Evolutionary conservation across 92 coral and sea anemone species (phyloP).

Genomic region (Montipora capitata): DNA sequence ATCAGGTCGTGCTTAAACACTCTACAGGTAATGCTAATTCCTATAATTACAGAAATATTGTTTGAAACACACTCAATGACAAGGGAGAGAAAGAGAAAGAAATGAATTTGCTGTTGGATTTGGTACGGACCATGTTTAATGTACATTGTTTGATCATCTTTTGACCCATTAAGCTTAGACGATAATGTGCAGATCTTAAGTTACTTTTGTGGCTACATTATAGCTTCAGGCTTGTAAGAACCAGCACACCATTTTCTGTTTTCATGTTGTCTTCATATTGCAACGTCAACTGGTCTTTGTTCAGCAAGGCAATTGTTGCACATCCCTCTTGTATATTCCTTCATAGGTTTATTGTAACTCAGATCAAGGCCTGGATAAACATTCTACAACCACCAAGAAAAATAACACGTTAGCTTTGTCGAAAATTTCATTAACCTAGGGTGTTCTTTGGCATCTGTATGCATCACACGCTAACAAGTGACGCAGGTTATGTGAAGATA

Average conservation of each 20-base stretch:
- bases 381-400: constrained; percentile 65
- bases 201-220: constrained; percentile 26
- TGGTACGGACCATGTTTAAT: constrained; percentile 73
- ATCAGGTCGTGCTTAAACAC: constrained; percentile 97
- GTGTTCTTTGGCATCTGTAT: constrained; percentile 62
- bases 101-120: background rate
- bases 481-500: constrained; percentile 53
- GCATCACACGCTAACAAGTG: constrained; percentile 68
- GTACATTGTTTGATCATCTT: constrained; percentile 51
- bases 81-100: no score
- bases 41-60: background rate
- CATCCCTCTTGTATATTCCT: constrained; percentile 43
- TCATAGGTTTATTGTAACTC: constrained; percentile 56
- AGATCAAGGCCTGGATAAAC: constrained; percentile 62
- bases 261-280: constrained; percentile 59
- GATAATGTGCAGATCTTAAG: constrained; percentile 53
- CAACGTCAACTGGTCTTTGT: constrained; percentile 34
- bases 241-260: constrained; percentile 53
- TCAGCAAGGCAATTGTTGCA: constrained; percentile 53
- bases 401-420: constrained; percentile 36
- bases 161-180: constrained; percentile 55
- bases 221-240: constrained; percentile 48
- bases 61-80: no score
- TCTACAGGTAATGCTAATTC: constrained; percentile 78
- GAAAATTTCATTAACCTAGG: constrained; percentile 32